These are phyloP conservation scores for Yponomeuta cagnagella DNA, from an alignment of 2,888 invertebrate species.

Conservation along the genomic window DNA sequence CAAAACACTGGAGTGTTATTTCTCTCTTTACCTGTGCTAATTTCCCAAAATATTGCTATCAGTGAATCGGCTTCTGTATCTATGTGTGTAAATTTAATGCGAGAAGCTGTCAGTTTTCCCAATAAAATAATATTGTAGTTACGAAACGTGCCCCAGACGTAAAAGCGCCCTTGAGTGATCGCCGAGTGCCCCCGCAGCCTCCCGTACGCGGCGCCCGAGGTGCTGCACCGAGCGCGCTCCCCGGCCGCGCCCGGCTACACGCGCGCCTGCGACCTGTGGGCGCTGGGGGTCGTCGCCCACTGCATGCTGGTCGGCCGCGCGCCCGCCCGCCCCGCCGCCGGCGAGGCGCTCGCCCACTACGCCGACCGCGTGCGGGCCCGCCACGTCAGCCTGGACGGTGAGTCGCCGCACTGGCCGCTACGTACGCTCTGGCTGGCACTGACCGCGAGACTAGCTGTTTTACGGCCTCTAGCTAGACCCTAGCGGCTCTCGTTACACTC, in stretches of 20 bases:
- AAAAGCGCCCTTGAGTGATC: too few relatives aligned
- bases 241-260: slow-evolving; percentile 81
- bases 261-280: slow-evolving; percentile 96
- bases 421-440: too few relatives aligned
- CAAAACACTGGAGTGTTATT: too few relatives aligned
- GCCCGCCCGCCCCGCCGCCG: slow-evolving; percentile 85
- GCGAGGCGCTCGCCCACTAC: slow-evolving; percentile 76
- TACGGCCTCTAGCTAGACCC: too few relatives aligned
- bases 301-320: slow-evolving; percentile 92
- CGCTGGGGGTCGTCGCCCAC: slow-evolving; percentile 94
- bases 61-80: too few relatives aligned
- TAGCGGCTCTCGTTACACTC: too few relatives aligned
- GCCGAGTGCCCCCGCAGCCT: slow-evolving; percentile 49
- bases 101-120: too few relatives aligned
- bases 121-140: not conserved
- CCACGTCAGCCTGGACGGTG: not conserved
- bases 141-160: not conserved
- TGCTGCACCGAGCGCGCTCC: slow-evolving; percentile 75
- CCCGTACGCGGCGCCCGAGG: slow-evolving; percentile 97
- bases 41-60: too few relatives aligned
- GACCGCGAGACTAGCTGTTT: too few relatives aligned
- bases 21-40: too few relatives aligned
- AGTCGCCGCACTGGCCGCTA: not conserved
- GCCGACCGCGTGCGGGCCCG: not conserved
- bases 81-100: too few relatives aligned